Base-by-base conservation (phyloP, 2,888 invertebrate species). In the Sesamia inferens region DNA sequence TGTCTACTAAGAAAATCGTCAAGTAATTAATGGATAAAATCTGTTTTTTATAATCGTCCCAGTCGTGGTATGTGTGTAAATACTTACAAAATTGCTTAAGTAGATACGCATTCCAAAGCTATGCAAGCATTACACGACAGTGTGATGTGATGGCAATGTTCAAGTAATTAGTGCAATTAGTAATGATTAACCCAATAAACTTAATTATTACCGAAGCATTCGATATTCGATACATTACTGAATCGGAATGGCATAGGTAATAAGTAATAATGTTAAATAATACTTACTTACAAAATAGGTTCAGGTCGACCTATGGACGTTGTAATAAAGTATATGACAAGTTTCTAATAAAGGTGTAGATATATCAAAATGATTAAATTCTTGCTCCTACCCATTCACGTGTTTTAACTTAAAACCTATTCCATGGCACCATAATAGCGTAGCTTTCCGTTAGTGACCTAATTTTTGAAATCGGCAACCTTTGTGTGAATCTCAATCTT, bases 111-210 rank as follows among this genome's bases (percentile, higher is more conserved):
- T 68, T 70, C 31, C 55, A 22, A 6, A 22, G 19, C 54, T 54
- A 47, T 22, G 8, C 72, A 22, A 55, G 47, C 39, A n/a, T 42
- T 57, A 39, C 57, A 47, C 19, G 14, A 24, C 68, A 44, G 68
- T 48, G 10, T 48, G 51, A 55, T 63, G 62, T 58, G 57, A 71
- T 71, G 48, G 8, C 55, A 31, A 61, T 61, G 55, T 54, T 59
- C 71, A 48, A 77, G 54, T 59, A 71, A 76, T 63, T 63, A 77
- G 59, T 47, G 44, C 59, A 76, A 71, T 76, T 77, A 77, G 24
- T 71, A 42, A 59, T 39, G 63, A 55, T 71, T 71, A 62, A 57
- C 22, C 24, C 42, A 19, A 64, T 64, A 59, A 58, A 77, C 57
- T 42, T 54, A 24, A 70, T 76, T 47, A 77, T 42, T 75, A 42